Evolutionary conservation across 2,888 invertebrate species (phyloP).

Genomic region (Cepaea hortensis): DNA sequence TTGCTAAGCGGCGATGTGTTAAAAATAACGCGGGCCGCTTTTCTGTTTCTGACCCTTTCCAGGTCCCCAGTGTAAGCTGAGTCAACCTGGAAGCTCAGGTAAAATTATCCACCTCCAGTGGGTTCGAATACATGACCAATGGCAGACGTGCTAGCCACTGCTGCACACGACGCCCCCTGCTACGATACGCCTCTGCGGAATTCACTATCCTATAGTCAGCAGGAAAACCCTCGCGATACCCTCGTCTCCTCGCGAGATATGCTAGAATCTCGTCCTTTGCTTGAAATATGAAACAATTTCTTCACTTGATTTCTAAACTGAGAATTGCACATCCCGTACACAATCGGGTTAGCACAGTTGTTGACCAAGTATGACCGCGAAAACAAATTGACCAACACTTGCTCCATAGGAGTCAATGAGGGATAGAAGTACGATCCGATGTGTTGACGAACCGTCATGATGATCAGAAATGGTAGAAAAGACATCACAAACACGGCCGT

Average conservation of each 20-base stretch:
- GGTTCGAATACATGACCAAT: neutral
- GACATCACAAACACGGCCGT: constrained; percentile 57
- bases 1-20: no score
- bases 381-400: constrained; percentile 55
- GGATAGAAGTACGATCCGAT: constrained; percentile 50
- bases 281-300: constrained; percentile 35
- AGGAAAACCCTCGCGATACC: constrained; percentile 4
- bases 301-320: constrained; percentile 54
- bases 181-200: neutral
- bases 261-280: neutral
- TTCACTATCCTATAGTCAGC: constrained; percentile 6
- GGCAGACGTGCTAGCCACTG: neutral
- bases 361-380: constrained; percentile 58
- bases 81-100: neutral
- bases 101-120: neutral
- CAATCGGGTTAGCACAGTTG: constrained; percentile 58
- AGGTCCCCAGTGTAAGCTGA: neutral
- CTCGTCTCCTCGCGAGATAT: constrained; percentile 25
- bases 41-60: neutral
- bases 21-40: no score
- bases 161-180: neutral
- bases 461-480: constrained; percentile 57
- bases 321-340: constrained; percentile 56
- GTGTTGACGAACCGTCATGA: constrained; percentile 52
- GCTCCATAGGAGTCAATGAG: constrained; percentile 41